Conservation (phyloP, 2,888 invertebrate genomes). For the Lasioglossum zephyrum region DNA sequence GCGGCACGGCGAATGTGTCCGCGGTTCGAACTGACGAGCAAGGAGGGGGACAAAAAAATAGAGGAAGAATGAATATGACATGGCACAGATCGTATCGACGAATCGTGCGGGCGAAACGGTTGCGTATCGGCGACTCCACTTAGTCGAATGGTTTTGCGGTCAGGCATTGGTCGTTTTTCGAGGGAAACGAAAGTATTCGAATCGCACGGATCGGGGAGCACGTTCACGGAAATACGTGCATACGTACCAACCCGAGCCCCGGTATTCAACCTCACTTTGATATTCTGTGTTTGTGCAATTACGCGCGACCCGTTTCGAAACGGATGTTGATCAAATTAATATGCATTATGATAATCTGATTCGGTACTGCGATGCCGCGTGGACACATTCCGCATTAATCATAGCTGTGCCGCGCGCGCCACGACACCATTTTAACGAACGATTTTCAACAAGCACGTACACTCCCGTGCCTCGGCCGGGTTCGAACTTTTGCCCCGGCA, state of each 20-base stretch:
- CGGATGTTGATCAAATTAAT: conserved; percentile 75
- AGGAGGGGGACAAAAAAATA: neutral
- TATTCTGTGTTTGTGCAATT: conserved; percentile 75
- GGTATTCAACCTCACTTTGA: conserved; percentile 70
- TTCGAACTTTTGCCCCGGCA: neutral
- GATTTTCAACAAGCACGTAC: conserved; percentile 38
- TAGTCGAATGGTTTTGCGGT: conserved; percentile 71
- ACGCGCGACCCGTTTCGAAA: conserved; percentile 71
- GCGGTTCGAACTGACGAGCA: conserved; percentile 27
- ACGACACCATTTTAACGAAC: conserved; percentile 44
- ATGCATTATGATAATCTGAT: conserved; percentile 77
- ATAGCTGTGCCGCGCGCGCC: conserved; percentile 63
- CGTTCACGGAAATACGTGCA: conserved; percentile 32
- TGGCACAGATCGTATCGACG: conserved; percentile 65
- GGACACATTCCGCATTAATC: conserved; percentile 72
- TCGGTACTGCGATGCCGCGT: conserved; percentile 67
- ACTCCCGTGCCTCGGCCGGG: conserved; percentile 18
- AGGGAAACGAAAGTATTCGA: conserved; percentile 67
- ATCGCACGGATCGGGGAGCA: conserved; percentile 39
- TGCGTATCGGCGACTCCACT: conserved; percentile 62
- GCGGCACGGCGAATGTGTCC: conserved; percentile 37
- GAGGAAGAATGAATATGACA: conserved; percentile 61
- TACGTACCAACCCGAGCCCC: conserved; percentile 25
- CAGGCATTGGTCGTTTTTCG: conserved; percentile 69
- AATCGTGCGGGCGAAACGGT: conserved; percentile 60